Evolutionary conservation across 2,797 vertebrate genomes (phyloP).

Genomic region (Gouania willdenowi): DNA sequence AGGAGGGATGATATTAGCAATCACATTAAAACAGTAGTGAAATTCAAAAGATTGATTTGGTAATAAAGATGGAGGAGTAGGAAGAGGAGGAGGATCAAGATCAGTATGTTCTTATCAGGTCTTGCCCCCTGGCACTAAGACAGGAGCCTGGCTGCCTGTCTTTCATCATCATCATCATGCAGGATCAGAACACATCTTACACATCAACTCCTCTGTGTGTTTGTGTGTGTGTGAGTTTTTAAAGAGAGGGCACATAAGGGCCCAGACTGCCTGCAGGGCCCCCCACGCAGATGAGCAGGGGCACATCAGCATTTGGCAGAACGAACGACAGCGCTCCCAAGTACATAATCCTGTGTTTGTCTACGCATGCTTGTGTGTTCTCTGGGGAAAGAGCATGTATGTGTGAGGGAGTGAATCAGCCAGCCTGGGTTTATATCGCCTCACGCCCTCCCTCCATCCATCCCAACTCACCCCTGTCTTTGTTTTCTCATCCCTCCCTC

Average conservation of each 20-base stretch:
- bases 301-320: slow-evolving; percentile 63
- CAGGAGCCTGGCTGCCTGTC: slow-evolving; percentile 69
- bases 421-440: slow-evolving; percentile 48
- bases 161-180: slow-evolving; percentile 69
- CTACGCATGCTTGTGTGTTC: slow-evolving; percentile 28
- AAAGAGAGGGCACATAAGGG: slow-evolving; percentile 64
- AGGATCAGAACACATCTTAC: slow-evolving; percentile 71
- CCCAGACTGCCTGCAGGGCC: slow-evolving; percentile 77
- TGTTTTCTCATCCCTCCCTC: slow-evolving; percentile 40
- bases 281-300: slow-evolving; percentile 72
- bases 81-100: slow-evolving; percentile 53
- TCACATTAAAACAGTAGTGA: slow-evolving; percentile 20
- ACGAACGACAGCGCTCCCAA: slow-evolving; percentile 37
- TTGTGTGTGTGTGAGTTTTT: slow-evolving; percentile 30
- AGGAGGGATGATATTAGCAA: slow-evolving; percentile 12
- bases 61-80: slow-evolving; percentile 42
- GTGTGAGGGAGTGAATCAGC: slow-evolving; percentile 63
- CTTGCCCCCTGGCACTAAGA: slow-evolving; percentile 64
- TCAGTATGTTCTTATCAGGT: slow-evolving; percentile 58
- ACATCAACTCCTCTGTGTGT: slow-evolving; percentile 56
- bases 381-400: slow-evolving; percentile 37
- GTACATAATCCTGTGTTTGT: neutral
- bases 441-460: slow-evolving; percentile 23
- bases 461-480: slow-evolving; percentile 53
- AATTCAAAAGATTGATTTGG: slow-evolving; percentile 45